A percentile compares a stretch with the other conserved stretches of the same genome.
These are phyloP conservation scores for Cephalotes varians DNA, from an alignment of 2,888 invertebrate species.

Conservation along the genomic window DNA sequence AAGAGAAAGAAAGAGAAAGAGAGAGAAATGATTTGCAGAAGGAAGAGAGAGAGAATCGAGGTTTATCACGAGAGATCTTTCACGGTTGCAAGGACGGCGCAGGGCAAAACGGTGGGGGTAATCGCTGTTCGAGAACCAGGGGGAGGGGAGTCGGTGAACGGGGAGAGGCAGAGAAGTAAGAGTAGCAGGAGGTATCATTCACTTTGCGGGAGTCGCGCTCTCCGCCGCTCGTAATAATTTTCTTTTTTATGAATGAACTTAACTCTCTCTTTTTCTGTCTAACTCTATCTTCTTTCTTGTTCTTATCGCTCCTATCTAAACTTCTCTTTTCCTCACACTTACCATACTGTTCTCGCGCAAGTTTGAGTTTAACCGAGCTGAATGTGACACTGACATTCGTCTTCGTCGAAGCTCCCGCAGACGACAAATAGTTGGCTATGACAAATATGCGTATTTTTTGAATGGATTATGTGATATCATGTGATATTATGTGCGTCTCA, in stretches of 20 bases:
- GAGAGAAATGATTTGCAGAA: slow-evolving; percentile 56
- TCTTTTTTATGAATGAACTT: slow-evolving; percentile 77
- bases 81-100: slow-evolving; percentile 71
- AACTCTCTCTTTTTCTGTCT: slow-evolving; percentile 54
- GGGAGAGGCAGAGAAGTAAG: slow-evolving; percentile 36
- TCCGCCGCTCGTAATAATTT: slow-evolving; percentile 73
- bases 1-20: background rate
- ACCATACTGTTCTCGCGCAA: slow-evolving; percentile 10
- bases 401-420: slow-evolving; percentile 65
- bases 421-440: slow-evolving; percentile 6
- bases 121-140: slow-evolving; percentile 54
- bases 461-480: background rate
- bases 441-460: background rate
- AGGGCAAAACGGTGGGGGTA: slow-evolving; percentile 36
- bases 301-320: slow-evolving; percentile 34
- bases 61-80: slow-evolving; percentile 77
- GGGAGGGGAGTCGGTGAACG: slow-evolving; percentile 20
- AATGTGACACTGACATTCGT: slow-evolving; percentile 62
- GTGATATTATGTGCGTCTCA: background rate
- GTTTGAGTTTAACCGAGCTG: slow-evolving; percentile 25
- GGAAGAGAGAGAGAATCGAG: slow-evolving; percentile 62
- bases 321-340: slow-evolving; percentile 35
- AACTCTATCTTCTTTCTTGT: slow-evolving; percentile 49
- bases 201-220: slow-evolving; percentile 76
- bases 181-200: slow-evolving; percentile 70